Evolutionary conservation across 37 sponge, comb jelly and placozoan genomes (phyloP).

Genomic region (Chondrilla cf. caribensis): DNA sequence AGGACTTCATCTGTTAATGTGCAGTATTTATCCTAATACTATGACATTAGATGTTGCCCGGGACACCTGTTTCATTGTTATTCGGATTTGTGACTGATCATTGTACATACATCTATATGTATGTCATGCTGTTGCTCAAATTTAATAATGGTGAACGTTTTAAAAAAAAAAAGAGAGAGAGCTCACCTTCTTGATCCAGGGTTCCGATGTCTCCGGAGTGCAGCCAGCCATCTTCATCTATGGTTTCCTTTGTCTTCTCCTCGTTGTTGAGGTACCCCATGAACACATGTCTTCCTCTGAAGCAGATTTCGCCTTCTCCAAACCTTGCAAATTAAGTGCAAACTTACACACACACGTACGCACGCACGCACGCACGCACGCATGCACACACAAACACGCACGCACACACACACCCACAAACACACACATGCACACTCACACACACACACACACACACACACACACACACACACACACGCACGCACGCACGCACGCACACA

Average conservation of each 20-base stretch:
- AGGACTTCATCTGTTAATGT: too few species aligned
- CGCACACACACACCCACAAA: not conserved
- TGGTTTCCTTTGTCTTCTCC: conserved; percentile 78
- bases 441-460: conserved; percentile 3
- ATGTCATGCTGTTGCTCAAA: too few species aligned
- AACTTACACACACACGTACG: not conserved
- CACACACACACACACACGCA: conserved; percentile 12
- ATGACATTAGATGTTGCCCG: too few species aligned
- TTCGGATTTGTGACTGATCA: too few species aligned
- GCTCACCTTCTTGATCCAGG: conserved; percentile 74
- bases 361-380: not conserved
- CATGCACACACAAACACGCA: not conserved
- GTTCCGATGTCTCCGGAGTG: conserved; percentile 95
- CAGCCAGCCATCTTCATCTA: conserved; percentile 97
- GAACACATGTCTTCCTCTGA: conserved; percentile 91
- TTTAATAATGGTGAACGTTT: too few species aligned
- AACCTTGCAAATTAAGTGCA: conserved; percentile 12
- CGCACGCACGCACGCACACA: not conserved
- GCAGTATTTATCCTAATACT: too few species aligned
- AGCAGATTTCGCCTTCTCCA: conserved; percentile 79
- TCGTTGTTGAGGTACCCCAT: conserved; percentile 94
- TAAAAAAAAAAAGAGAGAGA: too few species aligned
- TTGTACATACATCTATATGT: too few species aligned
- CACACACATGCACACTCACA: not conserved
- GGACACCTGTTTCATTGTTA: too few species aligned